These are phyloP conservation scores for Elgaria multicarinata DNA, from an alignment of 2,113 vertebrate species.

Conservation along the genomic window DNA sequence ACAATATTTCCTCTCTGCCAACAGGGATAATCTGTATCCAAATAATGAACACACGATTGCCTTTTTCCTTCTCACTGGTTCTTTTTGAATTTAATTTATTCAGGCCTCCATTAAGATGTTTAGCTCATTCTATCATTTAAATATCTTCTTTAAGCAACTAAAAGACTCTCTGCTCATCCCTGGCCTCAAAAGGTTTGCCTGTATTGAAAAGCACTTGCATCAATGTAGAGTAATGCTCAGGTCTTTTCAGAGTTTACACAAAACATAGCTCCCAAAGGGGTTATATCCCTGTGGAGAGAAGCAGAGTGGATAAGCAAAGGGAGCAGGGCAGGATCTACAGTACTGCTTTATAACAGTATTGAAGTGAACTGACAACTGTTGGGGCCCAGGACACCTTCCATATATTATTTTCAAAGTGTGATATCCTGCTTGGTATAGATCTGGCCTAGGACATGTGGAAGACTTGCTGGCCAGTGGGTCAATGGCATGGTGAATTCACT, in stretches of 20 bases:
- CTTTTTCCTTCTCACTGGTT: neutral
- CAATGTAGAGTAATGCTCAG: neutral
- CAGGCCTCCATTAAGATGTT: rapidly evolving
- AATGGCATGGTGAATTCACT: neutral
- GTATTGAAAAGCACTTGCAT: neutral
- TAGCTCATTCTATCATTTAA: neutral
- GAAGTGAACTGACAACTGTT: too few relatives aligned
- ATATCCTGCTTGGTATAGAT: too few relatives aligned
- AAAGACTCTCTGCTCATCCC: neutral
- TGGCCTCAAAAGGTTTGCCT: neutral
- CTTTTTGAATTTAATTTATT: neutral
- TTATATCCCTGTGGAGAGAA: neutral
- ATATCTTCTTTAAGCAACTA: neutral
- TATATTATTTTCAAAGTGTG: too few relatives aligned
- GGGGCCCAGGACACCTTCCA: too few relatives aligned
- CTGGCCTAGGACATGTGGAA: too few relatives aligned
- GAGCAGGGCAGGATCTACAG: too few relatives aligned
- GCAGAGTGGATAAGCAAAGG: neutral
- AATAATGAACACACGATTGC: neutral
- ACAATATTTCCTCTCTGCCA: neutral
- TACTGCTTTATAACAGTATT: too few relatives aligned
- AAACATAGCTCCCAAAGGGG: neutral
- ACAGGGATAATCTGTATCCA: too few relatives aligned
- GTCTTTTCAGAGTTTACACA: neutral
- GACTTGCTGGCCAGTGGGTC: neutral